These are phyloP conservation scores for Sebastes paucispinis DNA, from an alignment of 2,797 vertebrate genomes.

Conservation along the genomic window DNA sequence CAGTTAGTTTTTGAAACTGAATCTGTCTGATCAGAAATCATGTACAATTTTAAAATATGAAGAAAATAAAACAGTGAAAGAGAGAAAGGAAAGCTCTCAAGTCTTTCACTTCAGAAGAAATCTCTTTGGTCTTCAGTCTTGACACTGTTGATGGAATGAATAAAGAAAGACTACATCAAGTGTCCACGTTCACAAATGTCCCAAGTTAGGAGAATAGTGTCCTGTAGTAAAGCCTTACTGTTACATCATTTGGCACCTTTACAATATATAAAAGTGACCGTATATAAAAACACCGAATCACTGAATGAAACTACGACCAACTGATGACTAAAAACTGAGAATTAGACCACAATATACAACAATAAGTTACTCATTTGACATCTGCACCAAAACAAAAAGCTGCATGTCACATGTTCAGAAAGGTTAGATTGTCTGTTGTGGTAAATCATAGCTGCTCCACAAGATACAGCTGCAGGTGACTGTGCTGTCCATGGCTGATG, in stretches of 20 bases:
- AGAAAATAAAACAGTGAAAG: not conserved
- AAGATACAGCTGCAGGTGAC: constrained; percentile 32
- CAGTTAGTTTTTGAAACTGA: not conserved
- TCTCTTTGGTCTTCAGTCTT: constrained; percentile 59
- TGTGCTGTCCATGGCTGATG: constrained; percentile 32
- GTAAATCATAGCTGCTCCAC: constrained; percentile 28
- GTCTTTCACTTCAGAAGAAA: constrained; percentile 1
- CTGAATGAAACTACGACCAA: constrained; percentile 17
- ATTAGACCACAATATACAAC: constrained; percentile 18
- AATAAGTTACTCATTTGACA: constrained; percentile 13
- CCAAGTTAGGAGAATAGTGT: constrained; percentile 10
- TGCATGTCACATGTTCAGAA: constrained; percentile 27
- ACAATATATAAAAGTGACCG: constrained; percentile 31
- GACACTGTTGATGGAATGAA: constrained; percentile 10
- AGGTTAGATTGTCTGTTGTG: constrained; percentile 44
- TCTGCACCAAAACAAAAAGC: constrained; percentile 17
- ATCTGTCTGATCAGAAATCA: not conserved
- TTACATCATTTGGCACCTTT: constrained; percentile 45
- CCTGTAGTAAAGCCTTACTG: constrained; percentile 28
- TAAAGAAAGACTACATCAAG: not conserved
- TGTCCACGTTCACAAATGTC: constrained; percentile 38
- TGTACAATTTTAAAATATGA: not conserved
- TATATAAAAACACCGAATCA: constrained; percentile 11
- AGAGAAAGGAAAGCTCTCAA: not conserved
- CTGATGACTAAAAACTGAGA: constrained; percentile 6